Evolutionary conservation across 2,888 invertebrate genomes (phyloP).

Genomic region (Nomada ruficornis): DNA sequence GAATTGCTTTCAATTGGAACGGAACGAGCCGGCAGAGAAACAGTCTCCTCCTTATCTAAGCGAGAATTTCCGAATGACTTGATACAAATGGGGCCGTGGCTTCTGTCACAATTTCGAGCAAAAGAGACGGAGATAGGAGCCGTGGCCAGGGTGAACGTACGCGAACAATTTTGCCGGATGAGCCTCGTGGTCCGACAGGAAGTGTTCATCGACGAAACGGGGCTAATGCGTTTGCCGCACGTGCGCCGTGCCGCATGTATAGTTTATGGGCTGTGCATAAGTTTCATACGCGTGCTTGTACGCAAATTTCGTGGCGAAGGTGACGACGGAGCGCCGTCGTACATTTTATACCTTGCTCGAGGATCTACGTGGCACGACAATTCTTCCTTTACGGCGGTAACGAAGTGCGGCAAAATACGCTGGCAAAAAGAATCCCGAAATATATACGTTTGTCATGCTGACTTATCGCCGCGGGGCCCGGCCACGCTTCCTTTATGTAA

Average conservation of each 20-base stretch:
- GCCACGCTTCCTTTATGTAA: neutral
- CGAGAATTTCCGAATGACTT: constrained; percentile 58
- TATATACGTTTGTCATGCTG: neutral
- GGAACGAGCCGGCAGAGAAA: constrained; percentile 34
- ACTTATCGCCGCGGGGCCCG: neutral
- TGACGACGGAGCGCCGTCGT: neutral
- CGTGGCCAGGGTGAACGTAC: constrained; percentile 51
- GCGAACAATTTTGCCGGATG: constrained; percentile 56
- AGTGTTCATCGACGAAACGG: constrained; percentile 62
- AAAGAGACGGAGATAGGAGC: neutral
- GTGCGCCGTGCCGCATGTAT: constrained; percentile 34
- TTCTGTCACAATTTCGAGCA: constrained; percentile 51
- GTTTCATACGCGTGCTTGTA: constrained; percentile 3
- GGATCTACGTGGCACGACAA: neutral
- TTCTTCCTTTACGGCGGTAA: neutral
- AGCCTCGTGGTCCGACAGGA: constrained; percentile 56
- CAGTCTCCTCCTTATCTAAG: constrained; percentile 51
- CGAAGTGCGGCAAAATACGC: too few species aligned
- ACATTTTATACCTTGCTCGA: neutral
- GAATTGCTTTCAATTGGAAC: constrained; percentile 56
- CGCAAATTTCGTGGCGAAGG: constrained; percentile 14
- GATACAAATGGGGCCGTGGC: constrained; percentile 57
- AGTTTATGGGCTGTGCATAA: constrained; percentile 30
- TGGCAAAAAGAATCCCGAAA: neutral
- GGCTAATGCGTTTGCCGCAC: constrained; percentile 61